Percentiles rank a stretch among this genome's conserved stretches.
Conservation (phyloP, 35 echinoderm and acorn worm genomes). For the Ophioderma brevispina region DNA sequence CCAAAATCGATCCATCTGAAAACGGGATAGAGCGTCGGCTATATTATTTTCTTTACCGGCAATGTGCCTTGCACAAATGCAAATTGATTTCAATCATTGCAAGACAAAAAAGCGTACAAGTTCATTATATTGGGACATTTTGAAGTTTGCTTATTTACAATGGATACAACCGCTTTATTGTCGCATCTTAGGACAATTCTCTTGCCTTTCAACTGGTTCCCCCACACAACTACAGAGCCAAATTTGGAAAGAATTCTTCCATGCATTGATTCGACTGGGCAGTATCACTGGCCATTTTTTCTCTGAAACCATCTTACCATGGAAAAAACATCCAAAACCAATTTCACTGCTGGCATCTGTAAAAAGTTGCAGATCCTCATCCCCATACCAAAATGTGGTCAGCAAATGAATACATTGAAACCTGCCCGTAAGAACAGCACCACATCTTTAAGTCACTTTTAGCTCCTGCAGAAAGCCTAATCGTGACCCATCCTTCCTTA, state of each 20-base stretch:
- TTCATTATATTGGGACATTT: conserved; percentile 3
- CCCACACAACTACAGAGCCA: background rate
- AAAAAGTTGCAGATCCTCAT: conserved; percentile 10
- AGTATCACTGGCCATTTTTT: background rate
- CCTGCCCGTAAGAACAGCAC: background rate
- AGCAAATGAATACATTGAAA: background rate
- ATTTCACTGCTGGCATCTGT: conserved; percentile 5
- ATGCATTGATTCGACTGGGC: background rate
- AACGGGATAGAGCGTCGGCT: conserved; percentile 10
- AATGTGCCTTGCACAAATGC: background rate
- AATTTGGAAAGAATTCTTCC: conserved; percentile 22
- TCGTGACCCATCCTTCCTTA: background rate
- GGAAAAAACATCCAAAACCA: background rate
- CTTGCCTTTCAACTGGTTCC: background rate
- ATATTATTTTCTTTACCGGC: background rate
- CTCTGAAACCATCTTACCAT: background rate
- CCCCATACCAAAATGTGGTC: background rate
- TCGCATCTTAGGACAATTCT: background rate
- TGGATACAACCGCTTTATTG: background rate
- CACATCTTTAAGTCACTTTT: conserved; percentile 5
- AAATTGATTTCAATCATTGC: background rate
- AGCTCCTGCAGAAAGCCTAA: conserved; percentile 1
- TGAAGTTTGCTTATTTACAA: background rate
- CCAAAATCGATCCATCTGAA: conserved; percentile 16
- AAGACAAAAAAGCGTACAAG: background rate